Evolutionary conservation across 2,113 vertebrate genomes (phyloP), one percentile per base, ranked within the genome.

Genomic region (Psammodynastes pulverulentus): DNA sequence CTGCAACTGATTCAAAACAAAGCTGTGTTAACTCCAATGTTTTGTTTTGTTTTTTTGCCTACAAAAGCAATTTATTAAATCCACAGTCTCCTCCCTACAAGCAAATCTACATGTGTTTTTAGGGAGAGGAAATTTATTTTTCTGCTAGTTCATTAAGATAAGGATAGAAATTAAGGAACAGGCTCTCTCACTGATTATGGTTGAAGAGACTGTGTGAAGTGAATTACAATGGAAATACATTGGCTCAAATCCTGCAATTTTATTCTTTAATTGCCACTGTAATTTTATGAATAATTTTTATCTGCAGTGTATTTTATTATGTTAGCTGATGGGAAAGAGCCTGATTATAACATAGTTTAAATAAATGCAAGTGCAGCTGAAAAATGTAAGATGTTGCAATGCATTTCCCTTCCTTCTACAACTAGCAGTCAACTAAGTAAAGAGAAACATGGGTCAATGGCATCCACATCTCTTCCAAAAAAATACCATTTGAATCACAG

Each of bases 1-100:
- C 54, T 92, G 84, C 49, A 93, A 54, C 48, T n/a, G 39, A 88
- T 84, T 79, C 49, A 90, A 90, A 93, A 93, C 26, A 87, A n/a
- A 67, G 9, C 5, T 46, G 29, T 53, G 10, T 43, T 43, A 58
- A 54, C 12, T 56, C 49, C 5, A 9, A 15, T 21, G 23, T 45
- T 17, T 17, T 89, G 2, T 6, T 29, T 46, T 6, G n/a, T 6
- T 9, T 23, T 39, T 34, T 21, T 19, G 86, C 48, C 6, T 43
- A 39, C 72, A 79, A 79, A 79, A 79, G 72, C 72, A 79, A 43
- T 79, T 34, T 79, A 43, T 43, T 79, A 43, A 79, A 79, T 79
- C 17, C 72, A 79, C n/a, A 72, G 7, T 21, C 7, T 43, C 17
- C 19, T 79, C 72, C 72, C 17, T 39, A 79, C 34, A 79, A 79